Base-by-base conservation (phyloP, 2,797 vertebrate genomes). In the Acanthurus leucopareius region DNA sequence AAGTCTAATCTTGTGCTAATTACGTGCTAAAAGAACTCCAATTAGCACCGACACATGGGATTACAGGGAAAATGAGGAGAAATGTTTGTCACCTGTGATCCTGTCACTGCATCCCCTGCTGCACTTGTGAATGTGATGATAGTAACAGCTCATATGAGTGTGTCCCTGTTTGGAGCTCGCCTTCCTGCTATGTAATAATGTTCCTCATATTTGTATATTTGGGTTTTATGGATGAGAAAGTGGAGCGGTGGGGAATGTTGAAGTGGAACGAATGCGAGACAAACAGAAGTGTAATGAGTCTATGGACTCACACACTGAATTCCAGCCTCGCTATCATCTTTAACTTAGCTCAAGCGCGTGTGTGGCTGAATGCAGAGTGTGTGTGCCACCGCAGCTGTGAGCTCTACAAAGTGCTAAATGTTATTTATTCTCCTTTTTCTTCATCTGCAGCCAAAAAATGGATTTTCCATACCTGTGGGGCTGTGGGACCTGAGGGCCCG, bases 381-480 rank as follows among this genome's bases (percentile, higher is more conserved):
- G 77, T 58, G 52, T 56, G 52, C 35, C 10, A 77, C 14, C 28
- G 16, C 61, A 69, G 57, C 59, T 85, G 52, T 57, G 68, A 44
- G 67, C 61, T 77, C n/a, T 32, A 54, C 69, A 57, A 79, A 76
- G 51, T 45, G 35, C 65, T 80, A 49, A 80, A 69, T 54, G 32
- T 54, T 52, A 32, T 40, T 44, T 20, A 4, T 32, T 15, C 22
- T 14, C 47, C 38, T 20, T 48, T 20, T 68, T 54, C 16, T 81
- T 82, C 22, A 56, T 60, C 0, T 86, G 83, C 88, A 89, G 93
- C 84, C 83, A 91, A 91, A 77, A 93, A 97, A 78, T 99, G 97
- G 98, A 75, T 94, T 35, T 99, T 99, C 83, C 96, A 96, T 75
- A 98, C 97, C 0, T 99, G 98, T 35, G 98, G 98, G 58, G 98